Conservation (phyloP, 1,140 invertebrate species). For the Nixonia krombeini region DNA sequence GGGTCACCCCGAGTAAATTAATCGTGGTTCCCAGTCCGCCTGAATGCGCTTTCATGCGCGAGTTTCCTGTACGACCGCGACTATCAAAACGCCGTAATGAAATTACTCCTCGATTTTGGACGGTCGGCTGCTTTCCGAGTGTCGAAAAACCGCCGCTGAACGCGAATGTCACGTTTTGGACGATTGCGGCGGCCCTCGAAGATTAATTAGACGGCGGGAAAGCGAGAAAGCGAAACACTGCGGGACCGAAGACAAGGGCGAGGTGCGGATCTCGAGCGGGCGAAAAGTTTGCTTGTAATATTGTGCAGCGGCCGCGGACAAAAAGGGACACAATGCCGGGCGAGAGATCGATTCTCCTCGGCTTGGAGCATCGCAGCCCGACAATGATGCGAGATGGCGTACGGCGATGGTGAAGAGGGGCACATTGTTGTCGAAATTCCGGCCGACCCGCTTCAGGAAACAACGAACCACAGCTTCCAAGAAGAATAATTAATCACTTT, state of each 20-base stretch:
- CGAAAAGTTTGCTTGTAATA: slow-evolving; percentile 59
- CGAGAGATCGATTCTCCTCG: slow-evolving; percentile 66
- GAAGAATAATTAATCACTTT: slow-evolving; percentile 67
- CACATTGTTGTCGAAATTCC: slow-evolving; percentile 58
- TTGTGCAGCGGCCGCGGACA: slow-evolving; percentile 59
- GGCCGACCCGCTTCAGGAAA: slow-evolving; percentile 53
- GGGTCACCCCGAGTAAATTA: slow-evolving; percentile 48
- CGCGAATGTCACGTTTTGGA: too few relatives aligned
- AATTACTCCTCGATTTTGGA: slow-evolving; percentile 12
- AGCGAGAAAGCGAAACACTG: slow-evolving; percentile 28
- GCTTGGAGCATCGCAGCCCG: slow-evolving; percentile 48
- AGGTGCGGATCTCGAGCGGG: slow-evolving; percentile 36
- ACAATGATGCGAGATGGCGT: slow-evolving; percentile 46
- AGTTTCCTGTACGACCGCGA: slow-evolving; percentile 14
- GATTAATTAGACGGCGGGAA: neutral
- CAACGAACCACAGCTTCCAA: slow-evolving; percentile 57
- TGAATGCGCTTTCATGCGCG: slow-evolving; percentile 9
- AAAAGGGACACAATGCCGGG: slow-evolving; percentile 65
- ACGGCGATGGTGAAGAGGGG: slow-evolving; percentile 29
- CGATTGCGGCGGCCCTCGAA: too few relatives aligned
- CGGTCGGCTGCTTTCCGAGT: too few relatives aligned
- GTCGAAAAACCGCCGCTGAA: too few relatives aligned
- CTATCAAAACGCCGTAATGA: slow-evolving; percentile 25
- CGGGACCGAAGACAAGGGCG: slow-evolving; percentile 20
- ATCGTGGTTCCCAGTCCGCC: slow-evolving; percentile 37